Base-by-base conservation (phyloP, 2,113 vertebrate genomes). In the Cyprinodon tularosa region DNA sequence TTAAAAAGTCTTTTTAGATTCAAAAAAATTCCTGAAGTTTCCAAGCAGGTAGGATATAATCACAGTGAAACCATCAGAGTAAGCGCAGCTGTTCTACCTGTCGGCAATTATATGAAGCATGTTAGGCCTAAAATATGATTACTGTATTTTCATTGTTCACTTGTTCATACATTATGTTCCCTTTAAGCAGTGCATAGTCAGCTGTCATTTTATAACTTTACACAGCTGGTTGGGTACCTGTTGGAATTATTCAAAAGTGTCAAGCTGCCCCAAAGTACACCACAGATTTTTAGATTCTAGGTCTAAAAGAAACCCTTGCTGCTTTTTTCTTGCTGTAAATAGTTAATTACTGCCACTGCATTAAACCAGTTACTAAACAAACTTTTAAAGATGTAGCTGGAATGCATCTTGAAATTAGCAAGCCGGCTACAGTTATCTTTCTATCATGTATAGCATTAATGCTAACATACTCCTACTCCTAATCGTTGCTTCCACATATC, bases 1-100 rank as follows among this genome's bases (percentile, higher is more conserved):
- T 38, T 65, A 57, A 83, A 63, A 45, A 48, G 14, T n/a, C 3
- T 37, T 69, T 86, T 72, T 44, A 76, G 12, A 82, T 76, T 82
- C 68, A 72, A 20, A 12, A 15, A 38, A 4, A 75, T 15, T 10
- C 60, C 47, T 8, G 22, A 65, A 81, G 83, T 79, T 79, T 77
- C 64, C 82, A 77, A 13, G 13, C 61, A 61, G 39, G 38, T 66
- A 50, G 12, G 14, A 50, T n/a, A 76, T 39, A 13, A 59, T 66
- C 60, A 45, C n/a, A 29, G n/a, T 4, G 47, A 45, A 47, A 70
- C 1, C 4, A 62, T 38, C 65, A 36, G 66, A 60, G 62, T 47
- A 68, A 78, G 78, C 60, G 60, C 38, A 14, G 78, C 70, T 66
- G 73, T 60, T n/a, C 3, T 57, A 57, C 3, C 62, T 47, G 59